Evolutionary conservation across 2,888 invertebrate genomes (phyloP).

Genomic region (Anorthoa munda): DNA sequence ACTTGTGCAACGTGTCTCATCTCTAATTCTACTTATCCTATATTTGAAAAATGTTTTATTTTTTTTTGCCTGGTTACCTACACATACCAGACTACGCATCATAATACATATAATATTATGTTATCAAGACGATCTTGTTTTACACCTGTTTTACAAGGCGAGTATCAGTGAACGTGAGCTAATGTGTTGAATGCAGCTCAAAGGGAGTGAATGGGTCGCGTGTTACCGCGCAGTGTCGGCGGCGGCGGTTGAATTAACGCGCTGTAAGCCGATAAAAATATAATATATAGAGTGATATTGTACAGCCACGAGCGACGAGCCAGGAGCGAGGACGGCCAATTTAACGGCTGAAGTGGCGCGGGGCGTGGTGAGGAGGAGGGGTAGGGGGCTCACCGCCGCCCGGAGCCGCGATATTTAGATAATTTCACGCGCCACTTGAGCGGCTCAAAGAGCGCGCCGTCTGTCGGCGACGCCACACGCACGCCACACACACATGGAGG

Average conservation of each 20-base stretch:
- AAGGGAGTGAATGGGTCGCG: constrained; percentile 4
- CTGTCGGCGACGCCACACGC: constrained; percentile 26
- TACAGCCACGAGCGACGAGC: constrained; percentile 19
- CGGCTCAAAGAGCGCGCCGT: constrained; percentile 46
- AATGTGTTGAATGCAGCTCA: not conserved
- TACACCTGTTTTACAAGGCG: not conserved
- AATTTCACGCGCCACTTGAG: constrained; percentile 56
- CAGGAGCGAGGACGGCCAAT: constrained; percentile 42
- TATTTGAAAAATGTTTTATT: too few species aligned
- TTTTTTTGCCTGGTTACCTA: too few species aligned
- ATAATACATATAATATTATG: not conserved
- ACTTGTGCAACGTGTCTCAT: too few species aligned
- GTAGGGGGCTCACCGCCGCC: not conserved
- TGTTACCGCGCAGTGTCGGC: not conserved
- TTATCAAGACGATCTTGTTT: not conserved
- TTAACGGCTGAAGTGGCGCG: constrained; percentile 38
- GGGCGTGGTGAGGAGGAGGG: not conserved
- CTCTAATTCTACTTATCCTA: too few species aligned
- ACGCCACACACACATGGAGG: not conserved
- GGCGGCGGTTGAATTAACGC: constrained; percentile 29
- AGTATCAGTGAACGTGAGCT: not conserved
- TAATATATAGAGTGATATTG: constrained; percentile 33
- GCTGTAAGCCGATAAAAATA: constrained; percentile 32
- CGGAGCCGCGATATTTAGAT: constrained; percentile 55
- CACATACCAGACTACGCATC: not conserved